A percentile compares a stretch with the other conserved stretches of the same genome.
Conservation (phyloP, 2,888 invertebrate genomes). For the Drosophila prolongata region DNA sequence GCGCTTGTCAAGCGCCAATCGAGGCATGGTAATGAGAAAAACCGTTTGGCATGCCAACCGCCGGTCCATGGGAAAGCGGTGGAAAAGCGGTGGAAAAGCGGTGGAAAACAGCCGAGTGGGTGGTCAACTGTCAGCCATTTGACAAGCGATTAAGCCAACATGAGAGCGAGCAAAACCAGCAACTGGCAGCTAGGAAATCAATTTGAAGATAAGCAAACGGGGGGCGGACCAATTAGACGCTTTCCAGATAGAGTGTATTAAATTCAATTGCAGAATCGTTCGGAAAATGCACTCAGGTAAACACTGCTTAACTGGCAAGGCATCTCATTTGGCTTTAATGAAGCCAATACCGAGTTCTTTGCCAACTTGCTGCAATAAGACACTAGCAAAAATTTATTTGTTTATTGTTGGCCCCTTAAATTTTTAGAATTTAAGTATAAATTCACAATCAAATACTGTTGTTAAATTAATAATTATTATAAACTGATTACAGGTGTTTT, state of each 20-base stretch:
- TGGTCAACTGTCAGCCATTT: constrained; percentile 59
- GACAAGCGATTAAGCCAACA: constrained; percentile 69
- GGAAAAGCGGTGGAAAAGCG: constrained; percentile 2
- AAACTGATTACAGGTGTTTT: no score
- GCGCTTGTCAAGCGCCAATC: constrained; percentile 65
- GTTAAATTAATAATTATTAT: no score
- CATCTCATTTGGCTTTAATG: constrained; percentile 17
- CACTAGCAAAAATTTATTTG: neutral
- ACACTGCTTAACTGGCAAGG: neutral
- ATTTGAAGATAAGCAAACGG: constrained; percentile 19
- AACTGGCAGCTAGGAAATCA: constrained; percentile 26
- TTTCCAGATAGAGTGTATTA: constrained; percentile 6
- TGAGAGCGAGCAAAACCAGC: constrained; percentile 12
- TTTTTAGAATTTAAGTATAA: no score
- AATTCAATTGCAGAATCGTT: constrained; percentile 34
- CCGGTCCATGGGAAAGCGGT: constrained; percentile 1
- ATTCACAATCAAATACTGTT: no score
- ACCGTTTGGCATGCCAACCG: constrained; percentile 56
- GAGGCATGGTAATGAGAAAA: constrained; percentile 78
- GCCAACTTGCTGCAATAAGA: neutral
- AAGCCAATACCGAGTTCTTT: constrained; percentile 9
- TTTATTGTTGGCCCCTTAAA: no score
- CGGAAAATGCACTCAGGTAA: constrained; percentile 11
- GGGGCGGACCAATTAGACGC: constrained; percentile 13
- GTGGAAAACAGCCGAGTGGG: neutral